Conservation (phyloP, 2,888 invertebrate species). For the Elmis aenea region DNA sequence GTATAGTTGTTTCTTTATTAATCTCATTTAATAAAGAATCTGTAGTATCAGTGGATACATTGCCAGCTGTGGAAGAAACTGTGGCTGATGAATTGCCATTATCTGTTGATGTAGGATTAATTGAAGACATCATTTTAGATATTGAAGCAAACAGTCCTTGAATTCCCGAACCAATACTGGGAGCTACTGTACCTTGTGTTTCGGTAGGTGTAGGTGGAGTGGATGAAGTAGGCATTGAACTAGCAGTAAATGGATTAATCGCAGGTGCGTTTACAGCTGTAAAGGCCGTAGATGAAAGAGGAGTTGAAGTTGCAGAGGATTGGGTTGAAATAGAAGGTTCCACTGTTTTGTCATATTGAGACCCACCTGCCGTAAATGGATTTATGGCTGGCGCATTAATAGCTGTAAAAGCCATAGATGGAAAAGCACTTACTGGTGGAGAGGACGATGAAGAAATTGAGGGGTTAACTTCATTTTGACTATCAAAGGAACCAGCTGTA, state of each 20-base stretch:
- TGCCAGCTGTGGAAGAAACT: constrained; percentile 4
- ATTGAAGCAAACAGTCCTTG: constrained; percentile 6
- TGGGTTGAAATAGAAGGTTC: constrained; percentile 8
- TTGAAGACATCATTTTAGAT: constrained; percentile 12
- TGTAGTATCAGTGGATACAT: constrained; percentile 2
- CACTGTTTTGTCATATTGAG: too few species aligned
- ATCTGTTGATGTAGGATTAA: too few species aligned
- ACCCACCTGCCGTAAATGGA: not conserved
- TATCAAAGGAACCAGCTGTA: too few species aligned
- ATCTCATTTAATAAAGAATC: too few species aligned
- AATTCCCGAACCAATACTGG: constrained; percentile 4
- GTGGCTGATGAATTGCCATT: constrained; percentile 1
- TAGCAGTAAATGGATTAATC: constrained; percentile 4
- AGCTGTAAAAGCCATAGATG: not conserved
- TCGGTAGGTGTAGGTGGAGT: constrained; percentile 51
- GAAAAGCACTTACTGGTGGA: not conserved
- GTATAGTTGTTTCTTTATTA: too few species aligned
- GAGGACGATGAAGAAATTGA: too few species aligned
- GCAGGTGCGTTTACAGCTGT: too few species aligned
- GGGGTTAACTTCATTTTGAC: too few species aligned
- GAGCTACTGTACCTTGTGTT: not conserved
- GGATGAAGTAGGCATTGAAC: constrained; percentile 36
- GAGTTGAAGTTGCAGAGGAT: constrained; percentile 5
- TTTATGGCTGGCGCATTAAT: not conserved
- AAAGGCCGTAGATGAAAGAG: constrained; percentile 6